phyloP scores from a whole-genome alignment of 2,888 invertebrate genomes.

The Macrophya annulata region DNA sequence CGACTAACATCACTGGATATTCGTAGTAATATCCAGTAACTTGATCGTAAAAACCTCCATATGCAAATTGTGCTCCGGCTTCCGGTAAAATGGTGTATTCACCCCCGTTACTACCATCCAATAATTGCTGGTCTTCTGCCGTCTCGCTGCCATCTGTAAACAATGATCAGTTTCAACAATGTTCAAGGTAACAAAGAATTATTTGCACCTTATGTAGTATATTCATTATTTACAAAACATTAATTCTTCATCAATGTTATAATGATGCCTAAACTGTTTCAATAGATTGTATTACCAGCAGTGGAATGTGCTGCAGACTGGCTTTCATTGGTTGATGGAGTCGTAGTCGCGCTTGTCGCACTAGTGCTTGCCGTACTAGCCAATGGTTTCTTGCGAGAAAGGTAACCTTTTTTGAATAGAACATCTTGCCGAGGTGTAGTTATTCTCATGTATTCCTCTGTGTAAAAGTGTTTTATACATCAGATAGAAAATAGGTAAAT shows the following conservation, averaged over 20 bases:
- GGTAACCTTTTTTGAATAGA: conserved; percentile 86
- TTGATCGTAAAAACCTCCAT: conserved; percentile 76
- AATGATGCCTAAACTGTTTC: neutral
- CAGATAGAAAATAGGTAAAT: neutral
- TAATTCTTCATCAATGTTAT: neutral
- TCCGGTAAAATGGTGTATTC: conserved; percentile 69
- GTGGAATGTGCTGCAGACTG: conserved; percentile 78
- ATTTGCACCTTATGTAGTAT: neutral
- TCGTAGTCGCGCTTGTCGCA: conserved; percentile 77
- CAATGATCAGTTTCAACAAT: conserved; percentile 7
- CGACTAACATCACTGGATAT: conserved; percentile 78
- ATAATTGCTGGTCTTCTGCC: conserved; percentile 76
- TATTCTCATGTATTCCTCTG: conserved; percentile 87
- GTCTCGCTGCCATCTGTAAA: conserved; percentile 76
- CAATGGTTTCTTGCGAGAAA: conserved; percentile 82
- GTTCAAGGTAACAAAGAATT: conserved; percentile 16
- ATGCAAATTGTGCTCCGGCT: conserved; percentile 68
- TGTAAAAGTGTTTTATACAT: neutral
- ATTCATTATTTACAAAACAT: conserved; percentile 11
- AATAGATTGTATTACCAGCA: conserved; percentile 73
- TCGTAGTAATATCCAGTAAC: conserved; percentile 76
- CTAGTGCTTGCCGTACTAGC: conserved; percentile 75
- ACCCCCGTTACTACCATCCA: conserved; percentile 70
- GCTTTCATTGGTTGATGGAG: conserved; percentile 78
- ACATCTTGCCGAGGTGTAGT: conserved; percentile 87